Base-by-base conservation (phyloP, 2,797 vertebrate species). In the Coregonus sp. region DNA sequence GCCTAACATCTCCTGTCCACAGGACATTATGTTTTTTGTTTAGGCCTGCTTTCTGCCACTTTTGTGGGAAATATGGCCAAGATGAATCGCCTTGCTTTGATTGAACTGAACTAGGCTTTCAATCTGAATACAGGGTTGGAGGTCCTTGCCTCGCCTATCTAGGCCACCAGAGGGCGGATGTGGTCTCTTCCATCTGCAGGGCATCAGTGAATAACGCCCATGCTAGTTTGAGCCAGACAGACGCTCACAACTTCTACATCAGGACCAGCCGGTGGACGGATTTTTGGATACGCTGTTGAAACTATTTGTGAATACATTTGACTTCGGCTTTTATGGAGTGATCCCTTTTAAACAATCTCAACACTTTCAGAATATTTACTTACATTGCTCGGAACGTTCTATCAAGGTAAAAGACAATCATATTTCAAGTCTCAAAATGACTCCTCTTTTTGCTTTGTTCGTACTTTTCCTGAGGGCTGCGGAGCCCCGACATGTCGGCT, bases 401-500 rank as follows among this genome's bases (percentile, higher is more conserved):
- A 20, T 63, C 35, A n/a, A 14, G 9, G n/a, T 25, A 69, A 40
- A 75, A 52, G 37, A 25, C 25, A 25, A 25, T 25, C 25, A 75
- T 29, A 20, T 70, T n/a, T 65, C 4, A 1, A 70, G 18, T 29
- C 31, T 72, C 80, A 63, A 74, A 16, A 85, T 81, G 75, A 2
- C 71, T 72, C 51, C 1, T 79, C 78, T 52, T 74, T 79, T 83
- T 78, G 18, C 5, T 47, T 56, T 92, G 3, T 1, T 91, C 71
- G n/a, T 93, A 0, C 54, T 92, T 12, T 79, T 76, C 18, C 9
- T 87, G 33, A 78, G 85, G 50, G 70, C 70, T n/a, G 78, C 75
- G 25, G 90, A 91, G 76, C 85, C 82, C 56, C 86, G 85, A 16
- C 78, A 80, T 0, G 76, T 80, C 54, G 40, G 18, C n/a, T 50